These are phyloP conservation scores for Epinotia demarniana DNA, from an alignment of 2,888 invertebrate species.

Conservation along the genomic window DNA sequence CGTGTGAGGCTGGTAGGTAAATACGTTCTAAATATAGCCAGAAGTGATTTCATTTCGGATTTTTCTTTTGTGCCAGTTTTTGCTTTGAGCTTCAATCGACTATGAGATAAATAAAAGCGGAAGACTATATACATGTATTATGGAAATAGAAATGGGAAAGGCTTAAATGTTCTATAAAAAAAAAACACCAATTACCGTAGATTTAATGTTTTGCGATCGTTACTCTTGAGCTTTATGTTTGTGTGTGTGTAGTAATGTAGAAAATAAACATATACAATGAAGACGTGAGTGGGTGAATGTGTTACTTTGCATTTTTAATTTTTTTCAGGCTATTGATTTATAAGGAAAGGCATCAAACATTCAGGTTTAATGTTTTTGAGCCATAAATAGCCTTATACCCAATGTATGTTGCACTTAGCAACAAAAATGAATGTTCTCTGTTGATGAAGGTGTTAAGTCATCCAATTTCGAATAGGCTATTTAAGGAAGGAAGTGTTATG, in stretches of 20 bases:
- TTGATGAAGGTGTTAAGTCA: too few relatives aligned
- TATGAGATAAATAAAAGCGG: slow-evolving; percentile 16
- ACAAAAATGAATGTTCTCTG: too few relatives aligned
- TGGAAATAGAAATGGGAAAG: not conserved
- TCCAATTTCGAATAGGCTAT: too few relatives aligned
- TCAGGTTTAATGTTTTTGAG: too few relatives aligned
- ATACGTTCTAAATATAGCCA: slow-evolving; percentile 33
- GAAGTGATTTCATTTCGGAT: slow-evolving; percentile 19
- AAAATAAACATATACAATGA: not conserved
- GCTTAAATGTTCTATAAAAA: not conserved
- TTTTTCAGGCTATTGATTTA: too few relatives aligned
- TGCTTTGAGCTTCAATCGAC: slow-evolving; percentile 24
- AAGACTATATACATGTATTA: not conserved
- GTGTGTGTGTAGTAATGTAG: not conserved
- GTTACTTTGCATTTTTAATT: too few relatives aligned
- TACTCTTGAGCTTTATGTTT: not conserved
- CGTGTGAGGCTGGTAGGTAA: slow-evolving; percentile 38
- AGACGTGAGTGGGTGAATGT: too few relatives aligned
- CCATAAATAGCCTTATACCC: too few relatives aligned
- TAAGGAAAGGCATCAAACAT: too few relatives aligned
- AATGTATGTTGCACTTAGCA: too few relatives aligned
- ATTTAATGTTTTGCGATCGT: not conserved
- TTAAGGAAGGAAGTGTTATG: too few relatives aligned
- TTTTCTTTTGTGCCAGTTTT: slow-evolving; percentile 17
- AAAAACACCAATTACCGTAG: not conserved